Conservation (phyloP, 1,140 invertebrate genomes). For the Trachelipus rathkii region DNA sequence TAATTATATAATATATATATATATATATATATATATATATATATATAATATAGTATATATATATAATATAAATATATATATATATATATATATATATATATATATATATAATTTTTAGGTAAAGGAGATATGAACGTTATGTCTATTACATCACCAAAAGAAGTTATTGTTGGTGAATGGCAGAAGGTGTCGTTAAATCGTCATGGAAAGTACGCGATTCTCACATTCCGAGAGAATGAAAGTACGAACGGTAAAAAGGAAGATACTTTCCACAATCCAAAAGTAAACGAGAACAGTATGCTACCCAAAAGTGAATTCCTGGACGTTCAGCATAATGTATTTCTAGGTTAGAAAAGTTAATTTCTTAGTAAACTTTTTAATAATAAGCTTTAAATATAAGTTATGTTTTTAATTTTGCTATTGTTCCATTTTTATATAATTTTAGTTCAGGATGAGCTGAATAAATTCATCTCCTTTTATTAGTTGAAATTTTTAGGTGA, state of each 20-base stretch:
- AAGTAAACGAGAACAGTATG: background rate
- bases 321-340: background rate
- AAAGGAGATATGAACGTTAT: no score
- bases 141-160: background rate
- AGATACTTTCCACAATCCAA: background rate
- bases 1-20: no score
- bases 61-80: conserved; percentile 11
- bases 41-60: conserved; percentile 7
- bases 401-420: no score
- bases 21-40: background rate
- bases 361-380: no score
- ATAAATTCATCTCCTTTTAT: no score
- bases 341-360: background rate
- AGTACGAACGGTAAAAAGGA: background rate
- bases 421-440: no score
- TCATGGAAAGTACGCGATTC: background rate
- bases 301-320: background rate
- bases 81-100: conserved; percentile 15
- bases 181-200: background rate
- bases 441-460: no score
- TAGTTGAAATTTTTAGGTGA: no score
- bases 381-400: no score
- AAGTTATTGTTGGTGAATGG: background rate
- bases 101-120: background rate
- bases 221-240: background rate